phyloP scores from a whole-genome alignment of 2,797 vertebrate genomes.

The Oryzias dopingdopingensis region DNA sequence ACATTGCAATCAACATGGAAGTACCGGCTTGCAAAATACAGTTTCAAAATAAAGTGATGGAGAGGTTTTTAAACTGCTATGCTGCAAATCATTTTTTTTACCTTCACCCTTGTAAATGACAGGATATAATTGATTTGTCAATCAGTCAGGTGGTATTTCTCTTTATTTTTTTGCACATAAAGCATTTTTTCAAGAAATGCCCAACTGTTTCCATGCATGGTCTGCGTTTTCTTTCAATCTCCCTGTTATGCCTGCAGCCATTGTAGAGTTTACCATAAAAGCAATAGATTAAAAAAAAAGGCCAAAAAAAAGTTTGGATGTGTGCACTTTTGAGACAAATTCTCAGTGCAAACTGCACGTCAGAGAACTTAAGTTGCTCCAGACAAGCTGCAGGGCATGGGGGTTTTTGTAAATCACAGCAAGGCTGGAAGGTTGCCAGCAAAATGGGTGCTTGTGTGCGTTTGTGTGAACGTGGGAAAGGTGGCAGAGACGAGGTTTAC shows the following conservation, averaged over 20 bases:
- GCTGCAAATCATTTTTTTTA: too few relatives aligned
- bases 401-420: constrained; percentile 44
- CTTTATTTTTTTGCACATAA: constrained; percentile 6
- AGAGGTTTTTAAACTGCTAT: too few relatives aligned
- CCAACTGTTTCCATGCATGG: not conserved
- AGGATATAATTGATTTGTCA: constrained; percentile 11
- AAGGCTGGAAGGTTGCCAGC: constrained; percentile 49
- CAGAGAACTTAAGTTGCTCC: constrained; percentile 39
- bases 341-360: constrained; percentile 38
- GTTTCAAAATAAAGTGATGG: too few relatives aligned
- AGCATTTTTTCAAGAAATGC: not conserved
- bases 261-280: not conserved
- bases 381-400: constrained; percentile 54
- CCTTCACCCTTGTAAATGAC: not conserved
- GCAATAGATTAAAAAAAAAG: not conserved
- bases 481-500: constrained; percentile 24
- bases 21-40: too few relatives aligned
- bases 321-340: constrained; percentile 24
- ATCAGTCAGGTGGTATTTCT: constrained; percentile 30
- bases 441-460: constrained; percentile 22
- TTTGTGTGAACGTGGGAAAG: constrained; percentile 6
- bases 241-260: constrained; percentile 6
- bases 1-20: too few relatives aligned
- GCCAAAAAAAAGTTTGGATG: constrained; percentile 1
- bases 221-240: constrained; percentile 9